phyloP scores from a whole-genome alignment of 2,888 invertebrate genomes.

The Tyria jacobaeae region DNA sequence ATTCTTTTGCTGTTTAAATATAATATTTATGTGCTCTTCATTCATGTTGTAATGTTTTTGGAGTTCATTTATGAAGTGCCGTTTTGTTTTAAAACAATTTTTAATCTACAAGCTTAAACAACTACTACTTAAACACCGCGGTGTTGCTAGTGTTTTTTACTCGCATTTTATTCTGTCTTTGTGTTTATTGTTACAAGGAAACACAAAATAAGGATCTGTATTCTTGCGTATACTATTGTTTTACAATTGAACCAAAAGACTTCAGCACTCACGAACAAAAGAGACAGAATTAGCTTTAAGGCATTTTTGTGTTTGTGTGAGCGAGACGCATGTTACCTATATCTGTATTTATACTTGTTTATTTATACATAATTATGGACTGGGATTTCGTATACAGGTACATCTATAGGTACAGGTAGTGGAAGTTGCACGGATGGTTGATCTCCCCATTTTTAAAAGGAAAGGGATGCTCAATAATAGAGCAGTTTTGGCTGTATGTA shows the following conservation, averaged over 20 bases:
- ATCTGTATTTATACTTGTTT: conserved; percentile 73
- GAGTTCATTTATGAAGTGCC: too few relatives aligned
- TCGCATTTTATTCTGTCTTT: too few relatives aligned
- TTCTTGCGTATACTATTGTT: conserved; percentile 59
- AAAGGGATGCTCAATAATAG: conserved; percentile 73
- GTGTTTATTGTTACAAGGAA: too few relatives aligned
- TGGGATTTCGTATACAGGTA: conserved; percentile 75
- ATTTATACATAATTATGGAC: conserved; percentile 74
- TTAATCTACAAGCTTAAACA: too few relatives aligned
- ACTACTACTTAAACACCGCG: too few relatives aligned
- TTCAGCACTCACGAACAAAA: conserved; percentile 75
- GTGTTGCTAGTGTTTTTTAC: too few relatives aligned
- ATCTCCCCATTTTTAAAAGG: conserved; percentile 72
- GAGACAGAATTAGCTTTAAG: conserved; percentile 59
- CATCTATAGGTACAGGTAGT: conserved; percentile 69
- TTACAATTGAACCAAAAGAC: conserved; percentile 77
- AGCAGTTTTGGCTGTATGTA: conserved; percentile 69
- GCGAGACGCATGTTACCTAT: conserved; percentile 69
- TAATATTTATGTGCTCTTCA: not conserved
- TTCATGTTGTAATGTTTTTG: too few relatives aligned
- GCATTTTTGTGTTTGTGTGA: conserved; percentile 63
- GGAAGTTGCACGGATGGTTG: conserved; percentile 79
- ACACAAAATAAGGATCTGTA: conserved; percentile 11
- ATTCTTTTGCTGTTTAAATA: not conserved
- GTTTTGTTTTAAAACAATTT: too few relatives aligned